phyloP scores from a whole-genome alignment of 30 jellyfish, hydroid and myxozoan species.

The Hydractinia symbiolongicarpus region DNA sequence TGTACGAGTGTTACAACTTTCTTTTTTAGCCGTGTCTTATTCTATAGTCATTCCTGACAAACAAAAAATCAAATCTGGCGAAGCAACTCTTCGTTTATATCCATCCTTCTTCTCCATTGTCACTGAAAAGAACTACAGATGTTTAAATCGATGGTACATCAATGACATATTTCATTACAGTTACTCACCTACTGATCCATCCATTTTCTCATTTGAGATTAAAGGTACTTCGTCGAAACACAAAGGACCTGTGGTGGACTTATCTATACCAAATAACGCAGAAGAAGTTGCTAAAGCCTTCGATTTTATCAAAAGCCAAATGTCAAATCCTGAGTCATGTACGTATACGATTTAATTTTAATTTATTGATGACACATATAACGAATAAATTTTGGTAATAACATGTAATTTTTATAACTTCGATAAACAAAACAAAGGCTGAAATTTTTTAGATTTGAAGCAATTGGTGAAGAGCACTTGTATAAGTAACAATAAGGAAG shows the following conservation, averaged over 20 bases:
- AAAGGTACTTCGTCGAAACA: slow-evolving; percentile 6
- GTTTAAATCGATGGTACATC: slow-evolving; percentile 61
- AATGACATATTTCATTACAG: slow-evolving; percentile 34
- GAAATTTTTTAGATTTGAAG: too few relatives aligned
- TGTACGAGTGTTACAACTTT: neutral
- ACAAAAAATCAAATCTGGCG: slow-evolving; percentile 73
- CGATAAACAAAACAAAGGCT: too few relatives aligned
- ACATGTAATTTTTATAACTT: too few relatives aligned
- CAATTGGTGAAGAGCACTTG: too few relatives aligned
- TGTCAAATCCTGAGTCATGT: too few relatives aligned
- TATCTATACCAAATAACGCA: slow-evolving; percentile 38
- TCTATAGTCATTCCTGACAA: slow-evolving; percentile 60
- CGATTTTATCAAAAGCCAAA: slow-evolving; percentile 39
- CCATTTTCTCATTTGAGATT: slow-evolving; percentile 26
- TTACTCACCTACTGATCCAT: slow-evolving; percentile 53
- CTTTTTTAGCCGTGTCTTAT: slow-evolving; percentile 49
- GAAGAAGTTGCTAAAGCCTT: slow-evolving; percentile 67
- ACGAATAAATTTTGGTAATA: too few relatives aligned
- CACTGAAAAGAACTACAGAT: slow-evolving; percentile 49
- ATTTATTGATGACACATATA: too few relatives aligned
- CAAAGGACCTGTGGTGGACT: slow-evolving; percentile 24
- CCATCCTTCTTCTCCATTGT: slow-evolving; percentile 54
- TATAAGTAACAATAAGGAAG: too few relatives aligned
- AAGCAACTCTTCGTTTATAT: slow-evolving; percentile 52
- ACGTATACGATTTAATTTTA: too few relatives aligned